Evolutionary conservation across 2,888 invertebrate genomes (phyloP).

Genomic region (Byasa hedistus): DNA sequence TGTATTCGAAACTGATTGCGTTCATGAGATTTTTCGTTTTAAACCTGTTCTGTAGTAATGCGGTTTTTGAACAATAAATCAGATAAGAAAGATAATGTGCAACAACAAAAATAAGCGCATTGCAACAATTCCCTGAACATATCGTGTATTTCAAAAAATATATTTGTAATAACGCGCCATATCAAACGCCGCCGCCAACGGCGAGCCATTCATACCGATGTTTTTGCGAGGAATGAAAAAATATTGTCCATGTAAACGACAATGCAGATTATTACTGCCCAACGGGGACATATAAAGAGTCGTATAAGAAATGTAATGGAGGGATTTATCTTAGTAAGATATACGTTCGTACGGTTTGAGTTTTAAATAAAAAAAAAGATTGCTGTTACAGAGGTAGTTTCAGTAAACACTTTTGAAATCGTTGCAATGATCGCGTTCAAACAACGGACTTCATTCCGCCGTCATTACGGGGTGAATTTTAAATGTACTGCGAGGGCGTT

Average conservation of each 20-base stretch:
- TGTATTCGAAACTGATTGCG: too few species aligned
- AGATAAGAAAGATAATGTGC: conserved; percentile 48
- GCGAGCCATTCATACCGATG: conserved; percentile 52
- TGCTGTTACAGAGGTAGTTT: conserved; percentile 33
- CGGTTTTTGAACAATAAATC: conserved; percentile 25
- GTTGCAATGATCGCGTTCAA: conserved; percentile 58
- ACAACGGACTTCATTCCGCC: conserved; percentile 59
- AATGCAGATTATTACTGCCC: conserved; percentile 70
- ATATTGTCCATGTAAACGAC: conserved; percentile 67
- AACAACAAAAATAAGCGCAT: conserved; percentile 46
- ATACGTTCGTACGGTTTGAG: conserved; percentile 37
- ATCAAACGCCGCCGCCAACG: conserved; percentile 54
- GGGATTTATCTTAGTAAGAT: conserved; percentile 47
- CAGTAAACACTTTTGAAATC: conserved; percentile 34
- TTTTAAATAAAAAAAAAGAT: conserved; percentile 28
- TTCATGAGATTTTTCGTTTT: neutral
- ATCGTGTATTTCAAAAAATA: conserved; percentile 48
- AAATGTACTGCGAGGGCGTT: conserved; percentile 61
- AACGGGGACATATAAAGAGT: conserved; percentile 62
- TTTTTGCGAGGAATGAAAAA: conserved; percentile 66
- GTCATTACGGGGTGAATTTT: conserved; percentile 72
- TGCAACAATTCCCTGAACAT: conserved; percentile 49
- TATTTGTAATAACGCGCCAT: conserved; percentile 55
- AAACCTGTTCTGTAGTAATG: conserved; percentile 12
- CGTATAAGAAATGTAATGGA: conserved; percentile 56